Evolutionary conservation across 2,888 invertebrate genomes (phyloP).

Genomic region (Perdita meconis): DNA sequence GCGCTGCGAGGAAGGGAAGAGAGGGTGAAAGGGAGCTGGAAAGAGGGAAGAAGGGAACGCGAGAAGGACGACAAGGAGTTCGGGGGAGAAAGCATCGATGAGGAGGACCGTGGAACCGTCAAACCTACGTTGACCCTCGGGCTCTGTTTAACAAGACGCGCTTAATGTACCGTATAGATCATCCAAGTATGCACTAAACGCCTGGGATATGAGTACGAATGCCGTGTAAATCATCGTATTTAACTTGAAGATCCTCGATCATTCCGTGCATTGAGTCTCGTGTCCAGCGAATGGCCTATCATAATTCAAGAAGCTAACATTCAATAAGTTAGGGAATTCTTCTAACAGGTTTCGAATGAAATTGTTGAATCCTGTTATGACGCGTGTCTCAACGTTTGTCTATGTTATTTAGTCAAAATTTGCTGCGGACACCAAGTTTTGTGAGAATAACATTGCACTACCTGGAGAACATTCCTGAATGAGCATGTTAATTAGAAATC

Average conservation of each 20-base stretch:
- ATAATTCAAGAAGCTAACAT: too few relatives aligned
- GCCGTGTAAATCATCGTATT: constrained; percentile 82
- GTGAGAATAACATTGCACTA: too few relatives aligned
- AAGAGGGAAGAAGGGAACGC: constrained; percentile 36
- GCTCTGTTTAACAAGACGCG: constrained; percentile 83
- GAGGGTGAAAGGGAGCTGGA: constrained; percentile 54
- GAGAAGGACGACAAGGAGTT: constrained; percentile 43
- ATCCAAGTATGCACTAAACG: constrained; percentile 81
- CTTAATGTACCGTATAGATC: constrained; percentile 83
- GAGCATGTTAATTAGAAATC: not conserved
- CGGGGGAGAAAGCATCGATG: constrained; percentile 57
- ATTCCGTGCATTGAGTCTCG: too few relatives aligned
- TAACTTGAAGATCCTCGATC: constrained; percentile 70
- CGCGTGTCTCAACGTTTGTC: too few relatives aligned
- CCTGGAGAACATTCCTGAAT: too few relatives aligned
- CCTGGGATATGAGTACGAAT: constrained; percentile 82
- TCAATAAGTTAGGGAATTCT: too few relatives aligned
- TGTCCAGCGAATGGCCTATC: too few relatives aligned
- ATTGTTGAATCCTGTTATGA: too few relatives aligned
- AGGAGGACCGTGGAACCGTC: constrained; percentile 69
- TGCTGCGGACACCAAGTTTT: too few relatives aligned
- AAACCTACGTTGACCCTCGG: constrained; percentile 66
- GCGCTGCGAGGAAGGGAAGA: constrained; percentile 65
- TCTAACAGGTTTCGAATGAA: too few relatives aligned
- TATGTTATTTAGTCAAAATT: too few relatives aligned